These are phyloP conservation scores for Belonocnema kinseyi DNA, from an alignment of 1,140 invertebrate genomes.

Conservation along the genomic window DNA sequence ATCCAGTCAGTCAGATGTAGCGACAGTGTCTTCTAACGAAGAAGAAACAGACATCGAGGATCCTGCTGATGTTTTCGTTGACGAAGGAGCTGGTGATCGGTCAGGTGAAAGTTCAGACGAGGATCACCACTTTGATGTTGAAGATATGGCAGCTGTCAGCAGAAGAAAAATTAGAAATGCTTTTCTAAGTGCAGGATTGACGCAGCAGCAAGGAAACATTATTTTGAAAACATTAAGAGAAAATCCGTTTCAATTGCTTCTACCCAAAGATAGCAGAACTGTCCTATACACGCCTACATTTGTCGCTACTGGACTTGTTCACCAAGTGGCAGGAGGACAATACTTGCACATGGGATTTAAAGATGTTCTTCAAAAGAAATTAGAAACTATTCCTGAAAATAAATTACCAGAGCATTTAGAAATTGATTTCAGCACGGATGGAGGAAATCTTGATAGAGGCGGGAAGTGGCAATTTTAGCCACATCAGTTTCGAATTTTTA, in stretches of 20 bases:
- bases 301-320: background rate
- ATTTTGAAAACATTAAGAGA: slow-evolving; percentile 2
- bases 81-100: too few species aligned
- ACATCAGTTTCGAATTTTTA: background rate
- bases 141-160: background rate
- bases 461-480: background rate
- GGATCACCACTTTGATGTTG: too few species aligned
- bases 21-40: background rate
- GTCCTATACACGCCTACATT: too few species aligned
- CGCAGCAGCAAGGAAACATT: background rate
- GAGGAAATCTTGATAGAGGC: background rate
- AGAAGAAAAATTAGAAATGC: background rate
- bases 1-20: background rate
- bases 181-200: background rate
- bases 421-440: background rate
- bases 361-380: background rate
- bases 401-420: background rate
- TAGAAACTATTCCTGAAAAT: background rate
- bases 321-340: background rate
- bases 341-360: background rate
- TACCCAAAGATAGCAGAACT: too few species aligned
- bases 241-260: background rate
- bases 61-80: background rate
- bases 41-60: background rate
- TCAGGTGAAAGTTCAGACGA: too few species aligned